These are phyloP conservation scores for Dinoponera quadriceps DNA, from an alignment of 1,140 invertebrate genomes.

Conservation along the genomic window DNA sequence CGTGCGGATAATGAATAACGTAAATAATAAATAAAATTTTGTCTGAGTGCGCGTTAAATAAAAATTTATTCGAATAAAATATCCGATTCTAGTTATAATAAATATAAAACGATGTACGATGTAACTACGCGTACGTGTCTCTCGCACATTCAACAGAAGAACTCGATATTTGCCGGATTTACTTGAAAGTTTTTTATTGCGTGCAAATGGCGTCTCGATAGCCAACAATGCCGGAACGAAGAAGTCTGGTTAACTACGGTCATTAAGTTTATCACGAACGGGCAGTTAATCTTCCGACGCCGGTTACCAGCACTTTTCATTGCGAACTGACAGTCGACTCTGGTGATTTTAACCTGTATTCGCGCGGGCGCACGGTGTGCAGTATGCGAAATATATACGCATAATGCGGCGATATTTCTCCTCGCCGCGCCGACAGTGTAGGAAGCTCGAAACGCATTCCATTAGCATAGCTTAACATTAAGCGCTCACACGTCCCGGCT, in stretches of 20 bases:
- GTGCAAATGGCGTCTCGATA: conserved; percentile 37
- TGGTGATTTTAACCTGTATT: conserved; percentile 56
- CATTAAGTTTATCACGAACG: conserved; percentile 59
- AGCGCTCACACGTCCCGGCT: conserved; percentile 74
- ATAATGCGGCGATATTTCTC: conserved; percentile 70
- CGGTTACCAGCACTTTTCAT: conserved; percentile 51
- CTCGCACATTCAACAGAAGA: background rate
- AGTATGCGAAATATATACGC: conserved; percentile 61
- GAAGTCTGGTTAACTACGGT: conserved; percentile 43
- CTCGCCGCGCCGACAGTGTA: conserved; percentile 69
- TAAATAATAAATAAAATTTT: too few relatives aligned
- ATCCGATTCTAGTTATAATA: too few relatives aligned
- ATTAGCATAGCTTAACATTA: conserved; percentile 78
- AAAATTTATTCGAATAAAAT: too few relatives aligned
- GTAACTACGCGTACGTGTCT: background rate
- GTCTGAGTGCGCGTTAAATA: too few relatives aligned
- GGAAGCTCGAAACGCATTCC: conserved; percentile 77
- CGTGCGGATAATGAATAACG: too few relatives aligned
- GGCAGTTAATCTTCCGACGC: conserved; percentile 54
- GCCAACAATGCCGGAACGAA: conserved; percentile 32
- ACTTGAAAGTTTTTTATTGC: conserved; percentile 6
- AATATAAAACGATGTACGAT: too few relatives aligned
- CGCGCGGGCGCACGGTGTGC: conserved; percentile 27
- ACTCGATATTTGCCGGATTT: background rate
- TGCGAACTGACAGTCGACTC: conserved; percentile 34